A percentile compares a stretch with the other conserved stretches of the same genome.
Evolutionary conservation across 2,888 invertebrate species (phyloP).

Genomic region (Xanthorhoe spadicearia): DNA sequence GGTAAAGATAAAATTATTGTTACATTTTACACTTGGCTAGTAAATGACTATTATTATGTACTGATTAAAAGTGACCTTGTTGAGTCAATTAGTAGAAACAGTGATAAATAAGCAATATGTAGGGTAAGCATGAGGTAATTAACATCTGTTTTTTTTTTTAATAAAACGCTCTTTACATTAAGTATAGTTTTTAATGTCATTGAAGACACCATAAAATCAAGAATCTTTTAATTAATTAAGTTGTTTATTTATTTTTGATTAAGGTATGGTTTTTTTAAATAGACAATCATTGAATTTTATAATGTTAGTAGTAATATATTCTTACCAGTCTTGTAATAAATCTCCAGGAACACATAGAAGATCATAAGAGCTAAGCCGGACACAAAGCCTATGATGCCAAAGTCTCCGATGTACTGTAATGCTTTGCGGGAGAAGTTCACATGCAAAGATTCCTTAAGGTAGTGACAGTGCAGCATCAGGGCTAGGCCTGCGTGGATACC

Average conservation of each 20-base stretch:
- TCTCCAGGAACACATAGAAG: constrained; percentile 76
- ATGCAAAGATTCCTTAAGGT: constrained; percentile 72
- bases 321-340: constrained; percentile 76
- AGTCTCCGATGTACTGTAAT: constrained; percentile 75
- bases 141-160: no score
- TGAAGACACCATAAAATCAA: no score
- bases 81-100: neutral
- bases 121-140: neutral
- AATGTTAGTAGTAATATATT: no score
- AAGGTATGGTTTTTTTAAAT: neutral
- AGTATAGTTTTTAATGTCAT: no score
- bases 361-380: constrained; percentile 73
- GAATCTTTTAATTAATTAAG: no score
- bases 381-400: constrained; percentile 78
- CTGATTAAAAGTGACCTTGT: constrained; percentile 7
- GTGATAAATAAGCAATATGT: neutral
- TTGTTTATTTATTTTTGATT: neutral
- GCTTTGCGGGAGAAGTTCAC: constrained; percentile 80
- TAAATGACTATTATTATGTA: neutral
- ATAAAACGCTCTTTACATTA: no score
- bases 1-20: neutral
- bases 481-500: constrained; percentile 70
- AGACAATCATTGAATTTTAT: no score
- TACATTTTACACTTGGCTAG: neutral
- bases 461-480: constrained; percentile 75